Evolutionary conservation across 2,888 invertebrate genomes (phyloP).

Genomic region (Aspidiotus rigidus): DNA sequence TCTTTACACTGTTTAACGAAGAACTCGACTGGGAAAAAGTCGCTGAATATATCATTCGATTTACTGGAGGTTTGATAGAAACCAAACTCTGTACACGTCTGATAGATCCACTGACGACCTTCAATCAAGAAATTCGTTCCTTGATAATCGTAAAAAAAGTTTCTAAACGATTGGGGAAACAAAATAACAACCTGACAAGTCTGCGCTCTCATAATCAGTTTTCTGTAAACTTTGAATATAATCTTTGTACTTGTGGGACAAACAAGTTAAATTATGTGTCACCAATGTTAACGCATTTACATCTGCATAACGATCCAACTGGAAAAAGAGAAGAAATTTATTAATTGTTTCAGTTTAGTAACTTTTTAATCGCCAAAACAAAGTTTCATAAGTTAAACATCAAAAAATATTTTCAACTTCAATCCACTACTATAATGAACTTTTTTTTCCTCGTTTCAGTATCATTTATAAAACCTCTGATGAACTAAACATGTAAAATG

Average conservation of each 20-base stretch:
- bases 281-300: conserved; percentile 63
- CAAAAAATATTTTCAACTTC: background rate
- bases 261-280: conserved; percentile 59
- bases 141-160: too few relatives aligned
- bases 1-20: conserved; percentile 74
- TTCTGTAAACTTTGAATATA: conserved; percentile 62
- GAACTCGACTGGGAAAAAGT: conserved; percentile 64
- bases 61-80: conserved; percentile 82
- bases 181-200: too few relatives aligned
- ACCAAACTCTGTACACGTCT: conserved; percentile 93
- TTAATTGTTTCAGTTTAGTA: background rate
- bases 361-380: background rate
- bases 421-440: background rate
- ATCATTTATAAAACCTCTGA: too few relatives aligned
- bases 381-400: background rate
- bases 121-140: conserved; percentile 14
- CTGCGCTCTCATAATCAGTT: conserved; percentile 54
- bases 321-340: background rate
- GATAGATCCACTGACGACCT: conserved; percentile 86
- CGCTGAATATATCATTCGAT: conserved; percentile 57
- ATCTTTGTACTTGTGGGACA: conserved; percentile 72
- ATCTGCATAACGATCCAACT: conserved; percentile 58
- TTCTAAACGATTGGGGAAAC: too few relatives aligned
- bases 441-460: too few relatives aligned
- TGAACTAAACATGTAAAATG: too few relatives aligned